Evolutionary conservation across 2,888 invertebrate genomes (phyloP), one percentile per base, ranked within the genome.

Genomic region (Tipula vernalis): DNA sequence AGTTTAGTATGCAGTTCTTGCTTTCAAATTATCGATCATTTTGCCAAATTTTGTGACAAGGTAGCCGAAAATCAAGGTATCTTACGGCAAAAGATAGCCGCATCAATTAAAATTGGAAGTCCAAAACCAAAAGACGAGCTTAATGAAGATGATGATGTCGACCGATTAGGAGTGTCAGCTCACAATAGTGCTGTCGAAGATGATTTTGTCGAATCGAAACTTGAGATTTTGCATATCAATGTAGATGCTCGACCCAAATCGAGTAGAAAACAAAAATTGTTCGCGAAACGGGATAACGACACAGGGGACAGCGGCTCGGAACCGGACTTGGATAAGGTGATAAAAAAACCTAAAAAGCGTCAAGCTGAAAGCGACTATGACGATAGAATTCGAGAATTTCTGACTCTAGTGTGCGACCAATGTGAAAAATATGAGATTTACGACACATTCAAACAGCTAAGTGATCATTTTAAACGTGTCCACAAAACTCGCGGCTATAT

Each of bases 391-490:
- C 71, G 71, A 2, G 71, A 71, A 28, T 71, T 71, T 71, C 28
- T 71, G 28, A 71, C 71, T 71, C 28, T 71, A 3, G 18, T 71
- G 18, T 71, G 71, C 28, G 71, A 71, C 28, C 71, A 71, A 71
- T 71, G 71, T 4, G 71, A 71, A 28, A 71, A 71, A 28, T 8
- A 10, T 1, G 28, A 71, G 3, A 10, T 71, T 10, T 71, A 71
- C 18, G 39, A 87, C 42, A 88, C 88, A 4, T 88, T 88, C 41
- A 88, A 88, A 71, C 87, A 87, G 15, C 86, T 88, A 51, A 88
- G 88, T 51, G 18, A 87, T n/a, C 88, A 88, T 85, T 88, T 88
- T 86, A 41, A 87, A 44, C 86, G 42, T 10, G 51, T 85, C 10
- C 88, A 88, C 71, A 86, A 87, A 28, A 87, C 86, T 3, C 86